Percentiles rank a stretch among this genome's conserved stretches.
Conservation (phyloP, 2,888 invertebrate species). For the Pseudanteris insignis region DNA sequence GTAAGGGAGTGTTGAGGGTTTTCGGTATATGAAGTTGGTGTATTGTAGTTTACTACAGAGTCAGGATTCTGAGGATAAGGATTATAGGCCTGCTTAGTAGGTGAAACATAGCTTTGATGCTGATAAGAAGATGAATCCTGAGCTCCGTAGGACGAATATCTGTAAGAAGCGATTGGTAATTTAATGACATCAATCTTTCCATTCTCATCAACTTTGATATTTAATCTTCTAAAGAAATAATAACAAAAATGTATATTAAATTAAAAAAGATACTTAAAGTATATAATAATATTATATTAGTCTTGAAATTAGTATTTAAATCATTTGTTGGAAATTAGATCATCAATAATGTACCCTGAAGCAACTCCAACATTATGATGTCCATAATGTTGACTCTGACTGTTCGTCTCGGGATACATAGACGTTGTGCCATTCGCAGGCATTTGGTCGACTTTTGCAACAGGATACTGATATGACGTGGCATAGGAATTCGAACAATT, state of each 20-base stretch:
- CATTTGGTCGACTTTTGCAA: slow-evolving; percentile 4
- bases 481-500: slow-evolving; percentile 17
- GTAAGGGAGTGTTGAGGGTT: slow-evolving; percentile 2
- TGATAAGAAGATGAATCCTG: slow-evolving; percentile 33
- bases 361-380: slow-evolving; percentile 14
- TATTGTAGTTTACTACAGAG: slow-evolving; percentile 4
- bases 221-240: no score
- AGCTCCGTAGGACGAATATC: slow-evolving; percentile 20
- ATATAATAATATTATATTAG: no score
- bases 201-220: no score
- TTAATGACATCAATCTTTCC: no score
- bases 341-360: slow-evolving; percentile 19
- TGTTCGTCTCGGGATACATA: slow-evolving; percentile 25
- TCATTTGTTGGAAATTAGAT: no score
- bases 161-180: no score
- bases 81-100: slow-evolving; percentile 17
- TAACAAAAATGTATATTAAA: no score
- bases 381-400: slow-evolving; percentile 16
- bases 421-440: slow-evolving; percentile 7
- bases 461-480: slow-evolving; percentile 16
- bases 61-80: slow-evolving; percentile 18
- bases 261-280: no score
- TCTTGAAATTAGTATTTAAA: no score
- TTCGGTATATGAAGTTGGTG: slow-evolving; percentile 4
- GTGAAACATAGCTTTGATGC: slow-evolving; percentile 24